Evolutionary conservation across 2,888 invertebrate species (phyloP).

Genomic region (Danaus chrysippus): DNA sequence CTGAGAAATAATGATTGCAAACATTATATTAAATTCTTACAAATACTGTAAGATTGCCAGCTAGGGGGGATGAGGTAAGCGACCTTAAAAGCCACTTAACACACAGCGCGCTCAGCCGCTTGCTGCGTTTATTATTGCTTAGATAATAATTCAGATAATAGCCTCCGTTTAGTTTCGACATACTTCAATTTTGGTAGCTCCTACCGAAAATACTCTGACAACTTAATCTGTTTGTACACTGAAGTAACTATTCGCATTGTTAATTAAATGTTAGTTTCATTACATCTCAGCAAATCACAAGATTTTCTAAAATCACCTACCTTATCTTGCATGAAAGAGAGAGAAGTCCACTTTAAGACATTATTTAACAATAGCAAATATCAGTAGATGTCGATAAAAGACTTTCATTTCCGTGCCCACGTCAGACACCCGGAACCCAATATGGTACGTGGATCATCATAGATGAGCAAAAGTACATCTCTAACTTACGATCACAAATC

Average conservation of each 20-base stretch:
- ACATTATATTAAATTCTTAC: constrained; percentile 53
- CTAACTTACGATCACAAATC: constrained; percentile 48
- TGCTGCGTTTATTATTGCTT: constrained; percentile 69
- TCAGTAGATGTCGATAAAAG: constrained; percentile 54
- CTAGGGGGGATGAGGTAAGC: constrained; percentile 71
- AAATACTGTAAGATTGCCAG: constrained; percentile 53
- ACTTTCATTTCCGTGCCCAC: constrained; percentile 66
- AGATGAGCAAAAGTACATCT: constrained; percentile 45
- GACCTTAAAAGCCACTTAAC: constrained; percentile 76
- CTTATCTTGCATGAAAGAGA: neutral
- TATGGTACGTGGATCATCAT: constrained; percentile 54
- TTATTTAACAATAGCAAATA: constrained; percentile 32
- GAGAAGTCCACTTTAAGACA: neutral
- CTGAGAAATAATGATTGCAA: constrained; percentile 51
- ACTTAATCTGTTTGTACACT: no score
- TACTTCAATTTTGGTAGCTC: neutral
- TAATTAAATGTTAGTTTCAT: no score
- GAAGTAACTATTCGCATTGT: no score
- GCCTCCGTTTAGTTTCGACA: constrained; percentile 1
- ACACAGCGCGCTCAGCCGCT: constrained; percentile 54
- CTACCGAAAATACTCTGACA: no score
- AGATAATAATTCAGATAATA: constrained; percentile 53
- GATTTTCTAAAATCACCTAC: neutral
- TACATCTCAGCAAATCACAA: neutral
- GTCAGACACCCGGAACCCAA: constrained; percentile 58